Evolutionary conservation across 2,113 vertebrate genomes (phyloP), one percentile per base, ranked within the genome.

Genomic region (Perca schrenkii): DNA sequence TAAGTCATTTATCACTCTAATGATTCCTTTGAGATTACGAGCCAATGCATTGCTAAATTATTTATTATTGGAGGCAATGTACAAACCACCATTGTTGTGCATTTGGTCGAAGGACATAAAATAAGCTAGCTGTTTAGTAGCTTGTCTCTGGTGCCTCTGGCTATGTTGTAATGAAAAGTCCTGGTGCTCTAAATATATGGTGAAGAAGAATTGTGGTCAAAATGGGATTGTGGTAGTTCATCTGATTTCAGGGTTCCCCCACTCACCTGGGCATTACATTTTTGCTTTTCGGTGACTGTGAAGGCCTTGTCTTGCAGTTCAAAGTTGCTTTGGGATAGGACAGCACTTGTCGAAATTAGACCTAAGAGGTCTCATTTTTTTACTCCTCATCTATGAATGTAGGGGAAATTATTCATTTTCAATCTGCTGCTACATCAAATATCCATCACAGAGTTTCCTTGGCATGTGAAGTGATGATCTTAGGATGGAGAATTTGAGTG

Each of bases 11-110:
- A 95, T 93, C 76, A 84, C 84, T 85, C 21, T 91, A 94, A 96
- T 94, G 92, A 94, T 94, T 92, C 90, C 90, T 94, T 94, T 90
- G 90, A 86, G 91, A 91, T 95, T 96, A 96, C 92, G 80, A 96
- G 88, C 74, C 79, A 79, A 91, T 92, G 89, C 90, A 92, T 90
- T 93, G 90, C 89, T 96, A 89, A 93, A 97, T 97, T 94, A 96
- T 96, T 95, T 92, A 97, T 94, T 95, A 82, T 77, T 93, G 91
- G 94, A 86, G 88, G 86, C 79, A 79, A 92, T 85, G 72, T 82
- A 91, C 94, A 88, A 63, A 80, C 10, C 76, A 73, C 77, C 12
- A 53, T 92, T 80, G 83, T 84, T 94, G 34, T 74, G 85, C 91
- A 92, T 82, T 70, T 79, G 81, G 93, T 85, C 90, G 81, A 53